Base-by-base conservation (phyloP, 2,113 vertebrate genomes). In the Grallaria varia region DNA sequence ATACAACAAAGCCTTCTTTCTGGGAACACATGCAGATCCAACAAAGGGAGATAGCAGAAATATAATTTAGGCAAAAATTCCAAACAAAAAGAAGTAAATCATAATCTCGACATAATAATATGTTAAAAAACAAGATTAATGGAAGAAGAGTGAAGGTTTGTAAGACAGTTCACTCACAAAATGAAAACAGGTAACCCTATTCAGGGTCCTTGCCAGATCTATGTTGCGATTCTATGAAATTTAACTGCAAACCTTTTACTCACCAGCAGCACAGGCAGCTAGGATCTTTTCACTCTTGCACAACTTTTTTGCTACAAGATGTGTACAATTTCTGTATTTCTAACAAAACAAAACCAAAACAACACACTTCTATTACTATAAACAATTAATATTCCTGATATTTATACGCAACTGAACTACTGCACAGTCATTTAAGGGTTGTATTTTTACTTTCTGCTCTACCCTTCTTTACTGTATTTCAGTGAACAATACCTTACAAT, bases 241-340 rank as follows among this genome's bases (percentile, higher is more conserved):
- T 79, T 40, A 39, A 75, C 7, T 94, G 37, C 6, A 52, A 31
- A 84, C n/a, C 6, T 68, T 58, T 62, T 80, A 98, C 98, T 98
- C 49, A 99, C 99, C 99, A 98, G 98, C 98, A 90, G 99, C 99
- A 96, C 99, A 99, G 47, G 99, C 98, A 80, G 99, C 98, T 93
- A 99, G 97, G 97, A 99, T 98, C 95, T 99, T 99, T 96, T 99
- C 99, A 94, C 99, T 99, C 84, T 97, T 97, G 97, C 98, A 98
- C 12, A 98, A 97, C n/a, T 97, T 97, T 84, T 98, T 98, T 47
- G 98, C 98, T 96, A 99, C 98, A 63, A 99, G 98, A 96, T 99
- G 99, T 22, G 99, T 99, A 90, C 94, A 95, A 47, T 98, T 96
- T 90, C 98, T 98, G 92, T 99, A 99, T 88, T 98, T 97, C 99